phyloP scores from a whole-genome alignment of 1,140 invertebrate genomes.

The Medauroidea extradentata region DNA sequence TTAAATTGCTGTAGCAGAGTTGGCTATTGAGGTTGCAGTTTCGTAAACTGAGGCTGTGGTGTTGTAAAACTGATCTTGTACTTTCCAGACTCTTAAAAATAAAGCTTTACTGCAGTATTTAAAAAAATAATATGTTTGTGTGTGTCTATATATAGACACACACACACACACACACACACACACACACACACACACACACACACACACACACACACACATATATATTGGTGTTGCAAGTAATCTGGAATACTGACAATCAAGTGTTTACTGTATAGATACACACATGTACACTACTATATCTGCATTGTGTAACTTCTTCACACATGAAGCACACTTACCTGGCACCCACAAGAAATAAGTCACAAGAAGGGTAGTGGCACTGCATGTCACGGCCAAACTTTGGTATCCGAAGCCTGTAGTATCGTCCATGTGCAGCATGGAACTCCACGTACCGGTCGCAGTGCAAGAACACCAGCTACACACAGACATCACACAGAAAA shows the following conservation, averaged over 20 bases:
- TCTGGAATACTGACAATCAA: neutral
- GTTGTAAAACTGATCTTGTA: too few relatives aligned
- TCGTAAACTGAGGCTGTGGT: too few relatives aligned
- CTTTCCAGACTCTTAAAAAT: too few relatives aligned
- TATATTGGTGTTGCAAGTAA: too few relatives aligned
- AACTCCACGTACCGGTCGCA: constrained; percentile 92
- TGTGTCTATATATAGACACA: too few relatives aligned
- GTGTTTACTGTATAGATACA: neutral
- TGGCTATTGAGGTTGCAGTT: too few relatives aligned
- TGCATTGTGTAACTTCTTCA: neutral
- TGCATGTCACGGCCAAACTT: constrained; percentile 92
- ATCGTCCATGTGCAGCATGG: constrained; percentile 87
- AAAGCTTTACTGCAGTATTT: too few relatives aligned
- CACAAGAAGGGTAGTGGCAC: constrained; percentile 86
- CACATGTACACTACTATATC: neutral
- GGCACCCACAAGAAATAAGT: constrained; percentile 87
- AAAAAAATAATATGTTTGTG: too few relatives aligned
- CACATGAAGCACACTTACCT: constrained; percentile 52
- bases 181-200: too few relatives aligned
- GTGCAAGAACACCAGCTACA: constrained; percentile 72
- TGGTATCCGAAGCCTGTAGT: constrained; percentile 88
- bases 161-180: too few relatives aligned
- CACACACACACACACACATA: too few relatives aligned
- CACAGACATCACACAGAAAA: constrained; percentile 28
- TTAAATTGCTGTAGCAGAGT: too few relatives aligned